These are phyloP conservation scores for Phymastichus coffea DNA, from an alignment of 1,140 invertebrate genomes.

Conservation along the genomic window DNA sequence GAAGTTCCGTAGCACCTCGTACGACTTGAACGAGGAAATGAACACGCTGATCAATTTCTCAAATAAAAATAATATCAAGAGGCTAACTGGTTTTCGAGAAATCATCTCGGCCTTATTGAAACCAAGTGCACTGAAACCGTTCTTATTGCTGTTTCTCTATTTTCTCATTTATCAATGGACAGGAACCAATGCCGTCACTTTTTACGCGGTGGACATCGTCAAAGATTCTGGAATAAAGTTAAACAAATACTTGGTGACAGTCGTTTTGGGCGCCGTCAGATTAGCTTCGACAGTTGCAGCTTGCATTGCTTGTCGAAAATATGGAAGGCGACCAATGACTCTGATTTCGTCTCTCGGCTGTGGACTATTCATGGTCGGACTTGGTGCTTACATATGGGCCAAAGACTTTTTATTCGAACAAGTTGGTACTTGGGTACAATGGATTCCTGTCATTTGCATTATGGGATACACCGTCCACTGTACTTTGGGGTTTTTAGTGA, in stretches of 20 bases:
- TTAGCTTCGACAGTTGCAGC: conserved; percentile 64
- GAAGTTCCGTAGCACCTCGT: conserved; percentile 65
- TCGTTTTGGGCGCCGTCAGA: conserved; percentile 67
- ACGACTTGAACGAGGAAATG: conserved; percentile 65
- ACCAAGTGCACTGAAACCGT: conserved; percentile 67
- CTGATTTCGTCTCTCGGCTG: conserved; percentile 69
- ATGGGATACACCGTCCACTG: conserved; percentile 65
- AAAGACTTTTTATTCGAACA: conserved; percentile 53
- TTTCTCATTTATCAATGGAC: conserved; percentile 76
- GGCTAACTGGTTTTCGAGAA: conserved; percentile 57
- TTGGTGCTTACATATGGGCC: conserved; percentile 64
- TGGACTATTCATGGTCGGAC: conserved; percentile 63
- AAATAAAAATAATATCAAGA: conserved; percentile 64
- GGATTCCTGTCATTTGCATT: conserved; percentile 66
- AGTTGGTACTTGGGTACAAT: conserved; percentile 47
- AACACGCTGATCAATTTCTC: conserved; percentile 64
- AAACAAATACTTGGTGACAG: conserved; percentile 65
- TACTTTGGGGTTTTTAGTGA: conserved; percentile 68
- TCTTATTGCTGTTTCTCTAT: conserved; percentile 64
- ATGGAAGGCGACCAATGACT: conserved; percentile 67
- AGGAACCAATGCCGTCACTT: conserved; percentile 76
- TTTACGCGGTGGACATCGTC: conserved; percentile 77
- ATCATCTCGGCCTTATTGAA: conserved; percentile 61
- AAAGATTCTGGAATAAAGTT: conserved; percentile 62
- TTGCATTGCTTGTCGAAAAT: conserved; percentile 63